Conservation (phyloP, 2,888 invertebrate species). For the Vanessa cardui region DNA sequence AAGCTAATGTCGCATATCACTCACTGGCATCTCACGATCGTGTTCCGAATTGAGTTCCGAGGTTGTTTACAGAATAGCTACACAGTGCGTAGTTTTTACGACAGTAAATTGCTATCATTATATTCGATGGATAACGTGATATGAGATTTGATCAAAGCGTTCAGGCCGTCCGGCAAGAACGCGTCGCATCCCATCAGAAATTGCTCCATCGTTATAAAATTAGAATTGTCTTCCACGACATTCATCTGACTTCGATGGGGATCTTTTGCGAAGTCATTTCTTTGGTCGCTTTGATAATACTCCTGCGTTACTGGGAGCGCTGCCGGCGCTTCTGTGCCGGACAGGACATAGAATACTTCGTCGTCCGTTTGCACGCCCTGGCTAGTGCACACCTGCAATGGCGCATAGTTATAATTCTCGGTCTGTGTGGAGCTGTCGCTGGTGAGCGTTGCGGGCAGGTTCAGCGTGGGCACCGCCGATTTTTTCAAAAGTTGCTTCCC, state of each 20-base stretch:
- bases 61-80: no score
- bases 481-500: slow-evolving; percentile 40
- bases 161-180: slow-evolving; percentile 27
- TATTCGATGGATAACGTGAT: slow-evolving; percentile 10
- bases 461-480: slow-evolving; percentile 43
- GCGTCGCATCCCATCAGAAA: slow-evolving; percentile 33
- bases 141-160: slow-evolving; percentile 28
- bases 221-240: not conserved
- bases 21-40: no score
- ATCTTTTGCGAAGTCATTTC: slow-evolving; percentile 7
- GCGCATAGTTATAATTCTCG: slow-evolving; percentile 20
- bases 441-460: slow-evolving; percentile 33
- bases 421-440: slow-evolving; percentile 27
- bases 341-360: not conserved
- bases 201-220: slow-evolving; percentile 16
- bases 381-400: slow-evolving; percentile 33
- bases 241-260: not conserved
- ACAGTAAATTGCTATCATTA: not conserved
- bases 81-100: not conserved
- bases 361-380: slow-evolving; percentile 35
- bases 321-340: not conserved
- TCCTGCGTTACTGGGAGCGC: not conserved
- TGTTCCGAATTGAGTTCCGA: no score
- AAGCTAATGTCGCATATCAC: no score
- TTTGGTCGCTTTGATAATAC: not conserved